Evolutionary conservation across 2,888 invertebrate genomes (phyloP), one percentile per base, ranked within the genome.

Genomic region (Prionchulus punctatus): DNA sequence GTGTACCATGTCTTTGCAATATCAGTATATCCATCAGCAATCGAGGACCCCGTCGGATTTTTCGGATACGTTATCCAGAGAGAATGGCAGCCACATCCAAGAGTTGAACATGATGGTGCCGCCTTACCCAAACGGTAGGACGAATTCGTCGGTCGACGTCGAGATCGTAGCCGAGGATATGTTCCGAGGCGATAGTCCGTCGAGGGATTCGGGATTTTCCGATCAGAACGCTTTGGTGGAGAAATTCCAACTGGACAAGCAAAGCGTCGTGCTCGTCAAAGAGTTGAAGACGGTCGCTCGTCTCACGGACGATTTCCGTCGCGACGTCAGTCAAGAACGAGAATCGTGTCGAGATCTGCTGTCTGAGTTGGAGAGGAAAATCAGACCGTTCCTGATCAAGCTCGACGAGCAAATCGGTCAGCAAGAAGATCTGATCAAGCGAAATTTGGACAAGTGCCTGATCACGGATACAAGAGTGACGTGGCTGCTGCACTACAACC

Each of bases 401-500:
- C 49, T 54, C 7, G 57, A 57, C 50, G 49, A 54, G n/a, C 30
- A 53, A 27, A 18, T 54, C 28, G 30, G 12, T 4, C 18, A 12
- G 1, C 27, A 43, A 30, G 54, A 54, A n/a, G 36, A 45, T 2
- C 18, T 30, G 45, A 23, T 57, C 23, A 43, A 53, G 2, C 1
- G 23, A 21, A 48, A 47, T 27, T 23, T 57, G 21, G 57, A 57
- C 47, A n/a, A 27, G 26, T 43, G 53, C 54, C 18, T 7, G 1
- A 51, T 57, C 43, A 54, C 54, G 23, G 57, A 57, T 31, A 48
- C 47, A 3, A 43, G 50, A 15, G 36, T 57, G 15, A 48, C 30
- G 26, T 57, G 57, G 57, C 43, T 57, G n/a, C 49, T 57, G 15
- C 21, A 28, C 18, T 54, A 54, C 49, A 53, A 57, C 30, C 30